Conservation (phyloP, 2,888 invertebrate genomes). For the Meiosimyza platycephala region DNA sequence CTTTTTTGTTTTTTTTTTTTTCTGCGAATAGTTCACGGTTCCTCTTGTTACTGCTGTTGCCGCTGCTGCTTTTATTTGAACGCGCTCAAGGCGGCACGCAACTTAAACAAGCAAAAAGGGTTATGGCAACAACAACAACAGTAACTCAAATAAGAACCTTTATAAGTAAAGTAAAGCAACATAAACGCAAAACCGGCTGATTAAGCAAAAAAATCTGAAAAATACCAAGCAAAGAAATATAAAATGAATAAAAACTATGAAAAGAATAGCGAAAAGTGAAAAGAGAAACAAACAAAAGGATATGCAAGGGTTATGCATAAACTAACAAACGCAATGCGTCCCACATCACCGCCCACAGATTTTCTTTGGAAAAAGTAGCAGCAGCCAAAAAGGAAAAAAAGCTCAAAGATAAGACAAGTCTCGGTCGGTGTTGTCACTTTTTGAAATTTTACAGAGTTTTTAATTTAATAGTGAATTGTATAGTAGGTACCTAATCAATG, state of each 20-base stretch:
- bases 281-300: conserved; percentile 30
- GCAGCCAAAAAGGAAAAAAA: neutral
- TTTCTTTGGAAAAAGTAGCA: neutral
- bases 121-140: conserved; percentile 1
- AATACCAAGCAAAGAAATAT: conserved; percentile 2
- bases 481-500: too few relatives aligned
- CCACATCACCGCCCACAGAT: conserved; percentile 22
- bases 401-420: neutral
- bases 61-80: conserved; percentile 11
- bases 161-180: conserved; percentile 11
- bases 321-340: conserved; percentile 20
- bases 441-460: neutral
- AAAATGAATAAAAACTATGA: conserved; percentile 9
- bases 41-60: neutral
- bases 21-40: conserved; percentile 23
- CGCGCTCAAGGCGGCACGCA: conserved; percentile 28
- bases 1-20: neutral
- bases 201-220: conserved; percentile 21
- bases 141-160: neutral
- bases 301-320: conserved; percentile 35
- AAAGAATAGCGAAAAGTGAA: conserved; percentile 22
- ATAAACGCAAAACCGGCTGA: conserved; percentile 30
- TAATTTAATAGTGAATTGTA: too few relatives aligned
- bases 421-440: neutral
- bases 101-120: conserved; percentile 13